phyloP scores from a whole-genome alignment of 2,888 invertebrate species.

The Brachylomia viminalis region DNA sequence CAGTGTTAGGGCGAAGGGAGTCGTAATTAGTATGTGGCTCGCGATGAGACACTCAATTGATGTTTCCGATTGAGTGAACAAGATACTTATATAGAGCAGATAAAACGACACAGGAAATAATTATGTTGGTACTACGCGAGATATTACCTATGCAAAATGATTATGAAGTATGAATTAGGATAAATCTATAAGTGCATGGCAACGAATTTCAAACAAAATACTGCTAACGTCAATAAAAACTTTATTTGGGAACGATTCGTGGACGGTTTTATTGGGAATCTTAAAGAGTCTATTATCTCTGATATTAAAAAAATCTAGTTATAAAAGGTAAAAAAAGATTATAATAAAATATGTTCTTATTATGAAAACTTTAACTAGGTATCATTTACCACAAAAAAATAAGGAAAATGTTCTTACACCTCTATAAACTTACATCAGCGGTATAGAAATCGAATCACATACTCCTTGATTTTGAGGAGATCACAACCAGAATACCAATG shows the following conservation, averaged over 20 bases:
- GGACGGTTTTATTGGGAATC: background rate
- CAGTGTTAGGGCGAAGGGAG: slow-evolving; percentile 43
- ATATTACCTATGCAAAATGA: background rate
- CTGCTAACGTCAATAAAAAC: background rate
- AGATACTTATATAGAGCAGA: slow-evolving; percentile 71
- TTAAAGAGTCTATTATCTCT: background rate
- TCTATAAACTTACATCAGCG: slow-evolving; percentile 72
- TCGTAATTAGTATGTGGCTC: slow-evolving; percentile 83
- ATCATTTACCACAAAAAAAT: background rate
- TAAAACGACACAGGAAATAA: slow-evolving; percentile 22
- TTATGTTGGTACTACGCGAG: background rate
- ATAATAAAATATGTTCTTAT: background rate
- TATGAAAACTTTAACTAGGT: background rate
- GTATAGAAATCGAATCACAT: slow-evolving; percentile 90
- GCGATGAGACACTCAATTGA: slow-evolving; percentile 86
- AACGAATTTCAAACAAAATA: background rate
- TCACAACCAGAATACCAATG: slow-evolving; percentile 84
- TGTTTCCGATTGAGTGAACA: slow-evolving; percentile 86
- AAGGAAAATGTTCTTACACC: slow-evolving; percentile 62
- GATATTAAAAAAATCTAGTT: no score
- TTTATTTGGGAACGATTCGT: background rate
- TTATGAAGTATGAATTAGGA: background rate
- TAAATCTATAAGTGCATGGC: background rate
- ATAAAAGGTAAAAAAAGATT: background rate
- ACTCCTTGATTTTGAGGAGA: slow-evolving; percentile 89